Evolutionary conservation across 2,888 invertebrate genomes (phyloP).

Genomic region (Andrena flavipes): DNA sequence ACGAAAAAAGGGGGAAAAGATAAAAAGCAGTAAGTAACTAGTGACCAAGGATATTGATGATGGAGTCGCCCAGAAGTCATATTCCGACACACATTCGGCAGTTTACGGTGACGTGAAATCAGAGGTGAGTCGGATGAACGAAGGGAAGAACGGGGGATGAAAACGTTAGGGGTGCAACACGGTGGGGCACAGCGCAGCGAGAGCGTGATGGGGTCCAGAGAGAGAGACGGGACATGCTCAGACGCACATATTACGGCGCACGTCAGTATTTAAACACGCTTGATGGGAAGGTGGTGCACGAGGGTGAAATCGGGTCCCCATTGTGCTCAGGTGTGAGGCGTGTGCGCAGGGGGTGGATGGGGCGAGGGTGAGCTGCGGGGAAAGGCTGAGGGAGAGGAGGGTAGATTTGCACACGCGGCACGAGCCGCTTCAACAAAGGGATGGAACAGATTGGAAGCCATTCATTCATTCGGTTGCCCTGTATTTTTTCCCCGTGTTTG

Average conservation of each 20-base stretch:
- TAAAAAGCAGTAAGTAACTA: neutral
- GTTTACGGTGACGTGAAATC: slow-evolving; percentile 60
- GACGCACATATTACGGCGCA: slow-evolving; percentile 63
- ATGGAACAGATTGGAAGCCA: slow-evolving; percentile 81
- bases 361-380: slow-evolving; percentile 40
- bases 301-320: slow-evolving; percentile 81
- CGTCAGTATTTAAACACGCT: slow-evolving; percentile 76
- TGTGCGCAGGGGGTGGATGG: slow-evolving; percentile 74
- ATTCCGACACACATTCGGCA: slow-evolving; percentile 53
- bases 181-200: neutral
- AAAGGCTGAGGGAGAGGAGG: slow-evolving; percentile 55
- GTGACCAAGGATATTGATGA: neutral
- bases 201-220: slow-evolving; percentile 26
- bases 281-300: slow-evolving; percentile 67
- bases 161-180: slow-evolving; percentile 33
- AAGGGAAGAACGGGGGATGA: slow-evolving; percentile 22
- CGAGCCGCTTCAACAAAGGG: slow-evolving; percentile 83
- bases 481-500: slow-evolving; percentile 73
- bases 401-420: slow-evolving; percentile 84
- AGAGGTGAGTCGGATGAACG: slow-evolving; percentile 53
- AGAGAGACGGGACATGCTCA: slow-evolving; percentile 41
- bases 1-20: neutral
- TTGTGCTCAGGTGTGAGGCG: slow-evolving; percentile 85
- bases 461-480: slow-evolving; percentile 71
- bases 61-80: slow-evolving; percentile 47